Evolutionary conservation across 2,888 invertebrate species (phyloP), one percentile per base, ranked within the genome.

Genomic region (Linnaemya tessellans): DNA sequence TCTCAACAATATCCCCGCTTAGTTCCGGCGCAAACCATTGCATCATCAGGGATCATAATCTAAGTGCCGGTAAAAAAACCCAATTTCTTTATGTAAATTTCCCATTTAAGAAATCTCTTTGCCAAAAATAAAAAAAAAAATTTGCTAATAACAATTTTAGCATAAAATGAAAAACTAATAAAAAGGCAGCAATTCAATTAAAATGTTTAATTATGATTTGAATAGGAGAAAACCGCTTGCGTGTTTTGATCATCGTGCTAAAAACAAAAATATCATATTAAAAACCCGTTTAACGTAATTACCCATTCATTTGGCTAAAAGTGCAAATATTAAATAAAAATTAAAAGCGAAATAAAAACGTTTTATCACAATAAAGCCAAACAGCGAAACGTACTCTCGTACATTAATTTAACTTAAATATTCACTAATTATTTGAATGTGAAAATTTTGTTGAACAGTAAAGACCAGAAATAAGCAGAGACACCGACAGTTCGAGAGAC

Each of bases 351-450:
- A 38, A 22, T 18, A 25, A 38, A n/a, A 64, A 65, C 41, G 30
- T 58, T 67, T 77, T 46, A 68, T 58, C 58, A 51, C 25, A 30
- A 70, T 51, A 70, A 35, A 62, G 51, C 62, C 62, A 62, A 62
- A 70, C 54, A 62, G 1, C 25, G 64, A 71, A 71, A 43, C 18
- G 79, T 70, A 30, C 3, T 30, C 30, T 30, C 30, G 30, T 5
- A 1, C 30, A 67, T 62, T 68, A 70, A 70, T 54, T 54, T 43
- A 62, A 68, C 51, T 74, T 67, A 74, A 75, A 75, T 81, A 68
- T 18, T 62, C 75, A 62, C 22, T 81, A 75, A 81, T 75, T 75
- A 81, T 68, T 68, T 68, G 58, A 75, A 81, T 41, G 58, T n/a
- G 38, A 56, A 64, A 38, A 18, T 49, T 51, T 68, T 43, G 43